These are phyloP conservation scores for Cryptocephalus primarius DNA, from an alignment of 2,888 invertebrate species.

Conservation along the genomic window DNA sequence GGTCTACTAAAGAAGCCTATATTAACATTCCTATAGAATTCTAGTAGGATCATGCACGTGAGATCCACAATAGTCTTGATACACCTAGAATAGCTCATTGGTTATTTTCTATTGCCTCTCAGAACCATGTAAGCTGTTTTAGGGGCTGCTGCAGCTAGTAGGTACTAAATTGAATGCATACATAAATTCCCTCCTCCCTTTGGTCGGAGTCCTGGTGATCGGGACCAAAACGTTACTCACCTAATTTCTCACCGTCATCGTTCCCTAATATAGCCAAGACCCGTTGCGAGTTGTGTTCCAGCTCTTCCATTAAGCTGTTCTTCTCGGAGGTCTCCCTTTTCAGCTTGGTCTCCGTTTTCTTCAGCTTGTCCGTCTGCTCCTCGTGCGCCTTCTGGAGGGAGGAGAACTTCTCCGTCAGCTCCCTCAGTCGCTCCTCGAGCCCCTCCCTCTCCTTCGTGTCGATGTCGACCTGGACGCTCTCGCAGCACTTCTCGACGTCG, in stretches of 20 bases:
- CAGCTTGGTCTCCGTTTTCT: conserved; percentile 48
- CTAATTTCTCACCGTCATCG: conserved; percentile 21
- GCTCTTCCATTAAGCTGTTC: conserved; percentile 60
- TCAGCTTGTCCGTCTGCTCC: conserved; percentile 36
- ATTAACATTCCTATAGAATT: too few relatives aligned
- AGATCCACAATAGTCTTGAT: too few relatives aligned
- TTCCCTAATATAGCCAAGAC: conserved; percentile 52
- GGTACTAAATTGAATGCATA: too few relatives aligned
- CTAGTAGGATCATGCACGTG: too few relatives aligned
- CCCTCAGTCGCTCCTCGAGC: conserved; percentile 47
- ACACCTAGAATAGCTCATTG: too few relatives aligned
- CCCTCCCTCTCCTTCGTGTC: conserved; percentile 53
- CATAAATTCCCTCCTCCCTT: too few relatives aligned
- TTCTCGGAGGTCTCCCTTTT: conserved; percentile 62
- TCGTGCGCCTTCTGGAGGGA: conserved; percentile 41
- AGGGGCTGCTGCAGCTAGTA: too few relatives aligned
- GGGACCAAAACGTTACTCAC: too few relatives aligned
- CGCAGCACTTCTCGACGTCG: conserved; percentile 27
- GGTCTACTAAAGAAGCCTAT: too few relatives aligned
- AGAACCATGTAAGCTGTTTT: too few relatives aligned
- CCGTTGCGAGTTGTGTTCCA: conserved; percentile 62
- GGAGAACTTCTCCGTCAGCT: conserved; percentile 49
- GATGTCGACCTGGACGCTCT: conserved; percentile 41
- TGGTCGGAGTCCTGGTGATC: too few relatives aligned
- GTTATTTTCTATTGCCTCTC: too few relatives aligned